phyloP scores from a whole-genome alignment of 2,888 invertebrate species.

The Orthosia gracilis region DNA sequence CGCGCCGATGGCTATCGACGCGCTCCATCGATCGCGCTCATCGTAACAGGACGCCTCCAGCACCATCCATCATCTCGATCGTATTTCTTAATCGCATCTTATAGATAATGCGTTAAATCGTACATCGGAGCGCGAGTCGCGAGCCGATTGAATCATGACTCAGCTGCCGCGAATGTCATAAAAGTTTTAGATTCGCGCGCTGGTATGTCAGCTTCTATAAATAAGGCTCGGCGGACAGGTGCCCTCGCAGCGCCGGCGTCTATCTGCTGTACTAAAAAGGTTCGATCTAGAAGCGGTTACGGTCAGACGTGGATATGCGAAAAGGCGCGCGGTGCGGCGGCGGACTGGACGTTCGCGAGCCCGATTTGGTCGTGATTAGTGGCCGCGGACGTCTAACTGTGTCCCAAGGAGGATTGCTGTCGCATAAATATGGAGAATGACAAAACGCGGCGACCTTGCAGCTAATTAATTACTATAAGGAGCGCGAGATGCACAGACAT shows the following conservation, averaged over 20 bases:
- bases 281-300: conserved; percentile 65
- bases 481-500: conserved; percentile 50
- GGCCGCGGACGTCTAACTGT: conserved; percentile 53
- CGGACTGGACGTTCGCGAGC: conserved; percentile 53
- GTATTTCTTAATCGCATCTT: conserved; percentile 71
- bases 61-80: conserved; percentile 71
- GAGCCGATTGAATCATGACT: conserved; percentile 70
- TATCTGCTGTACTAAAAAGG: conserved; percentile 78
- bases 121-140: conserved; percentile 60
- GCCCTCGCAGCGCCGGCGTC: conserved; percentile 78
- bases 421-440: conserved; percentile 60
- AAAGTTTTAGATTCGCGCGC: conserved; percentile 69
- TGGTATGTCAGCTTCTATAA: conserved; percentile 70
- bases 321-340: conserved; percentile 40
- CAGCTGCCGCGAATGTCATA: conserved; percentile 70
- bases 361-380: conserved; percentile 64
- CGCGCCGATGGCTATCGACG: conserved; percentile 75
- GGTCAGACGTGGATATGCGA: conserved; percentile 59
- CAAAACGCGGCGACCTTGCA: conserved; percentile 76
- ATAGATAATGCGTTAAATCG: conserved; percentile 70
- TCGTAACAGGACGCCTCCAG: conserved; percentile 65
- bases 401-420: conserved; percentile 61
- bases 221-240: conserved; percentile 73
- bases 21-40: conserved; percentile 73
- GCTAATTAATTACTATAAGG: conserved; percentile 78